Base-by-base conservation (phyloP, 1,140 invertebrate species). In the Hesperophylax magnus region DNA sequence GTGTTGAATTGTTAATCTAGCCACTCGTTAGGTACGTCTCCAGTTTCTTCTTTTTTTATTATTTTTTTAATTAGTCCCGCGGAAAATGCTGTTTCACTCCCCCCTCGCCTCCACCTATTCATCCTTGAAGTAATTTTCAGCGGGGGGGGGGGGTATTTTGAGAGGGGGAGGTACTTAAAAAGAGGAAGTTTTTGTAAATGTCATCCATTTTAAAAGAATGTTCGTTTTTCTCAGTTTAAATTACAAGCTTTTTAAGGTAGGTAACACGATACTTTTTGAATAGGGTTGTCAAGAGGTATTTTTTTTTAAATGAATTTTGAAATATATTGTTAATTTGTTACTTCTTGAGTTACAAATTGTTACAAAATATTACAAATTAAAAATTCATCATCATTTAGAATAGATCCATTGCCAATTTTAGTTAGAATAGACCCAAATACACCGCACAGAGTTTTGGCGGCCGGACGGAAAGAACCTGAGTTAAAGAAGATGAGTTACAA, bases 51-150 rank as follows among this genome's bases (percentile, higher is more conserved):
- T 58, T 75, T 77, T n/a, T 82, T 75, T 61, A 77, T 78, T 82
- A 78, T 82, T 82, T 82, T 76, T 82, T 82, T 82, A 82, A 82
- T 82, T 82, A 82, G 81, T 82, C 74, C 52, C 39, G 3, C 75
- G 63, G 56, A 79, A 82, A 82, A 79, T 77, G 81, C 81, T 60
- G n/a, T 39, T 69, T 69, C 65, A 69, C 34, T 27, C 8, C 31
- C 31, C 17, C 31, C 31, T 6, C 17, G 15, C 65, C 27, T 6
- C 39, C 31, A 3, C 24, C n/a, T 9, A 31, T 52, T 34, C 65
- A 17, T 54, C 24, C 31, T 67, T 24, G n/a, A 65, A 52, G 22
- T 63, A 65, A 27, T n/a, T 39, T 72, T 77, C 18, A 20, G 56
- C 52, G 22, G 18, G 34, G 5, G 47, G 56, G 22, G 22, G 18